phyloP scores from a whole-genome alignment of 1,140 invertebrate species.

The Calliphora vicina region DNA sequence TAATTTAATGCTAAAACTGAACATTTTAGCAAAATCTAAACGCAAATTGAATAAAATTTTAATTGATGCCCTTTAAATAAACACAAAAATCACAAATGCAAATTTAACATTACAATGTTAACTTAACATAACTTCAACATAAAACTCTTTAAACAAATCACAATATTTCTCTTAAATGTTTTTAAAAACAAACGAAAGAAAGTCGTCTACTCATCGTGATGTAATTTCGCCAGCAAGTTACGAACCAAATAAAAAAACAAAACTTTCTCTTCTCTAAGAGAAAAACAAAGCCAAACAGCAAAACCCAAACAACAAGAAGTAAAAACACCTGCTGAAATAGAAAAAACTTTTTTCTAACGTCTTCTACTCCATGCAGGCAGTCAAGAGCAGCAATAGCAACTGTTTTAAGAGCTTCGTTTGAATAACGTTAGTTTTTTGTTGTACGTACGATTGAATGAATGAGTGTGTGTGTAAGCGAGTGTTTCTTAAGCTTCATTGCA shows the following conservation, averaged over 20 bases:
- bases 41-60: no score
- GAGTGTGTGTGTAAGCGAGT: no score
- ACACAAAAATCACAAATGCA: no score
- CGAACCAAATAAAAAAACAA: neutral
- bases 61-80: no score
- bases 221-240: neutral
- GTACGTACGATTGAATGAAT: no score
- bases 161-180: neutral
- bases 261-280: neutral
- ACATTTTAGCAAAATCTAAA: no score
- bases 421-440: neutral
- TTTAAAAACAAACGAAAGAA: neutral
- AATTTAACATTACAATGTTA: neutral
- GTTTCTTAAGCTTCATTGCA: neutral
- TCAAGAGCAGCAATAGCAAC: neutral
- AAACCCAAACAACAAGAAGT: neutral
- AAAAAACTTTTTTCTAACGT: neutral
- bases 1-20: no score
- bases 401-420: neutral
- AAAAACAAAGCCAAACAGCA: neutral
- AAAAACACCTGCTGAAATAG: neutral
- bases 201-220: neutral
- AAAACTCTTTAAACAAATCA: neutral
- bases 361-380: neutral
- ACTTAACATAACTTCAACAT: neutral